Evolutionary conservation across 2,797 vertebrate genomes (phyloP), one percentile per base, ranked within the genome.

Genomic region (Gambusia yucatana): DNA sequence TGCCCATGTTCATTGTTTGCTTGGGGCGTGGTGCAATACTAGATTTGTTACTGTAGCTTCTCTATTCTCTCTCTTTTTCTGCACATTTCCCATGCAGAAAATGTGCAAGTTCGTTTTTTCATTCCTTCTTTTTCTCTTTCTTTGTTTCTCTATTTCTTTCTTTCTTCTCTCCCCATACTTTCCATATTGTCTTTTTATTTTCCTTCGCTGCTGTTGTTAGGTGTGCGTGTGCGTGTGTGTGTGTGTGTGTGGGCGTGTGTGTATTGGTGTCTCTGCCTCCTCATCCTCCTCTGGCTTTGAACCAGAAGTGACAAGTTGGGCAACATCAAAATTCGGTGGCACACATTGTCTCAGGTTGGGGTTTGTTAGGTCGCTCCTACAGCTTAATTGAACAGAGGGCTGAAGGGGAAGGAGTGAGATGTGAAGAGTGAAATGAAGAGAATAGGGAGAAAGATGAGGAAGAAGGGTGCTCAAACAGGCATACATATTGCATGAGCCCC

Each of bases 401-500:
- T 73, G 73, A 77, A 57, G 70, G 67, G 61, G 80, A 78, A 82
- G 43, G 75, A 76, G 84, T 87, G 79, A 85, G 81, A 88, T 84
- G 82, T 87, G 85, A 83, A 84, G 86, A 84, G 85, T 83, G 82
- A 92, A 90, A 90, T 90, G 87, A 90, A 91, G 80, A 87, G 86
- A 81, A 86, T 87, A 43, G n/a, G 88, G 87, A 89, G 84, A 88
- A 84, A 85, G 89, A 87, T 92, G 90, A 89, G 89, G 91, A 91
- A 91, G 92, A 88, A 91, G 91, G 91, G 93, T 92, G 90, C 92
- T 94, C 92, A 92, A 94, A 93, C 89, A 90, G 86, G 77, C 93
- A 95, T 95, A 93, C 93, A 95, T 95, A 95, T 95, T 95, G 89
- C 93, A 95, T 95, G 94, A 95, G 92, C 85, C 87, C 91, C 81